Evolutionary conservation across 2,113 vertebrate species (phyloP).

Genomic region (Austrofundulus limnaeus): DNA sequence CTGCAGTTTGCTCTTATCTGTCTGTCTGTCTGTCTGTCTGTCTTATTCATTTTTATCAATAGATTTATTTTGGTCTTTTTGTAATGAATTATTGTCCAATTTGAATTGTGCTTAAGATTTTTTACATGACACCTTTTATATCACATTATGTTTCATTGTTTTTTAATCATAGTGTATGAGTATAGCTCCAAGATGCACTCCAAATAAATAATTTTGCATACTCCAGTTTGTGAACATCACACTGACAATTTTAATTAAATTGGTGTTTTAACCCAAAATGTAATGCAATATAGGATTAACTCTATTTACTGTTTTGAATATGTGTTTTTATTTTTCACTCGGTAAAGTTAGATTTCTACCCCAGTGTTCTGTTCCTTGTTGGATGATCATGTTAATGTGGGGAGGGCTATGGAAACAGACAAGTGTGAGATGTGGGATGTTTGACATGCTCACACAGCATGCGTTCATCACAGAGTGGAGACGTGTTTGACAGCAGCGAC

Average conservation of each 20-base stretch:
- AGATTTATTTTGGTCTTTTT: too few relatives aligned
- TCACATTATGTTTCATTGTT: too few relatives aligned
- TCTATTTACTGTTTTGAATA: neutral
- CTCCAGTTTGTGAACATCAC: slow-evolving; percentile 21
- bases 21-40: too few relatives aligned
- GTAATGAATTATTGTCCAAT: too few relatives aligned
- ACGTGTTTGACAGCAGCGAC: slow-evolving; percentile 72
- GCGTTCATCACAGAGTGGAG: slow-evolving; percentile 66
- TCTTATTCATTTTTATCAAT: too few relatives aligned
- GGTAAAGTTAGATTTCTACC: slow-evolving; percentile 2
- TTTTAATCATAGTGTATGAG: too few relatives aligned
- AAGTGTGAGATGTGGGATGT: slow-evolving; percentile 76
- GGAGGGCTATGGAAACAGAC: slow-evolving; percentile 60
- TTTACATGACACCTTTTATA: too few relatives aligned
- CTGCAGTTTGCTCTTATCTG: too few relatives aligned
- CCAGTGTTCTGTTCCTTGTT: slow-evolving; percentile 38
- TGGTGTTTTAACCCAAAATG: neutral
- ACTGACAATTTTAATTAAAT: too few relatives aligned
- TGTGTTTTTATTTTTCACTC: slow-evolving; percentile 1
- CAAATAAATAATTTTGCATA: too few relatives aligned
- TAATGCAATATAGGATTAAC: neutral
- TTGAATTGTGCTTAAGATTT: too few relatives aligned
- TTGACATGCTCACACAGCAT: slow-evolving; percentile 76
- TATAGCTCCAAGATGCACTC: too few relatives aligned
- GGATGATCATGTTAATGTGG: slow-evolving; percentile 25